Evolutionary conservation across 2,888 invertebrate genomes (phyloP), one percentile per base, ranked within the genome.

Genomic region (Petrophora chlorosata): DNA sequence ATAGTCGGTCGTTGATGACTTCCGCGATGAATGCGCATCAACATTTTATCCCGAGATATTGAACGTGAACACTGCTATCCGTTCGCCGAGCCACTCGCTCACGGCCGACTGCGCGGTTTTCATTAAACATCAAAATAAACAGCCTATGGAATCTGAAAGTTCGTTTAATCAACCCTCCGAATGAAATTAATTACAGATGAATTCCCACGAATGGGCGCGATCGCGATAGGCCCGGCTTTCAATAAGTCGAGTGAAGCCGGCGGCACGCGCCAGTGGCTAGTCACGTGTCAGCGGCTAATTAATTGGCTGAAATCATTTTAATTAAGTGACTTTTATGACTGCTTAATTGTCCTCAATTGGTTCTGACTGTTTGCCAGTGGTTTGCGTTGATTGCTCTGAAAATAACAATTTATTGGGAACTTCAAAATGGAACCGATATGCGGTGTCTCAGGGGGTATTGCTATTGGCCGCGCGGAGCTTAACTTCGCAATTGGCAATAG

Each of bases 141-240:
- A 15, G 23, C 26, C 19, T 12, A 36, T 28, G 13, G 48, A 28
- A 33, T 32, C 16, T 17, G 25, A 35, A 33, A 12, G 26, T 30
- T 39, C 15, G 22, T 22, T 42, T 43, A 48, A 43, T 42, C 26
- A 42, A 42, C 7, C 32, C 25, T 14, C 22, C 16, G 10, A 38
- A 49, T 33, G 8, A 32, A 48, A 43, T 49, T 34, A 49, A 33
- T 42, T 23, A 34, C 29, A 22, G 32, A 23, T 28, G 32, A n/a
- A 26, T 36, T 36, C 32, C 10, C 41, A 9, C 25, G 26, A 19
- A 22, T 10, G 2, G 2, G 7, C 17, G 5, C n/a, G n/a, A n/a
- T n/a, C n/a, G n/a, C n/a, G n/a, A n/a, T n/a, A n/a, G n/a, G n/a
- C n/a, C n/a, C n/a, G n/a, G n/a, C n/a, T n/a, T n/a, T n/a, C n/a